Conservation (phyloP, 2,888 invertebrate genomes). For the Pherbina coryleti region DNA sequence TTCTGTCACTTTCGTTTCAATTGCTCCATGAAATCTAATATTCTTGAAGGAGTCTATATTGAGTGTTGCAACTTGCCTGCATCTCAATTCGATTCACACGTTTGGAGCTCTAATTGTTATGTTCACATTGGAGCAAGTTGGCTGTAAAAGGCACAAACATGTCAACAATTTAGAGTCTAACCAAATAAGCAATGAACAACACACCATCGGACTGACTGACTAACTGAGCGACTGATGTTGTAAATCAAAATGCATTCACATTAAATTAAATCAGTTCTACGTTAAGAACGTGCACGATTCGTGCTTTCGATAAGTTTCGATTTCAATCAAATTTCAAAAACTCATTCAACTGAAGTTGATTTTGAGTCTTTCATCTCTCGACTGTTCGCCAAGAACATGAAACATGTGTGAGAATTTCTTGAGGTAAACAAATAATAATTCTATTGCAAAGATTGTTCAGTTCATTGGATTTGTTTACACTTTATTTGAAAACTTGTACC, state of each 20-base stretch:
- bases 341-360: not conserved
- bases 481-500: too few species aligned
- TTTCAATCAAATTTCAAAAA: not conserved
- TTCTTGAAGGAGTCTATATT: not conserved
- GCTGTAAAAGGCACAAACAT: constrained; percentile 6
- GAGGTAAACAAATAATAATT: too few species aligned
- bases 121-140: not conserved
- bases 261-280: too few species aligned
- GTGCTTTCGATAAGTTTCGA: not conserved
- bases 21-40: not conserved
- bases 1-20: constrained; percentile 16
- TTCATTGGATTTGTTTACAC: too few species aligned
- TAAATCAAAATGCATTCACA: not conserved
- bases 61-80: not conserved
- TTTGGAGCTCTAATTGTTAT: not conserved
- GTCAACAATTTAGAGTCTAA: not conserved
- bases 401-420: not conserved
- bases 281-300: too few species aligned
- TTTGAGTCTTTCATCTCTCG: not conserved
- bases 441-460: too few species aligned
- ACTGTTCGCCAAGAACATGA: not conserved
- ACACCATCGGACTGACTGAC: not conserved
- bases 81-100: not conserved
- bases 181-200: constrained; percentile 2
- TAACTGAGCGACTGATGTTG: not conserved